Conservation (phyloP, 1,140 invertebrate species). For the Plutomurus gul region DNA sequence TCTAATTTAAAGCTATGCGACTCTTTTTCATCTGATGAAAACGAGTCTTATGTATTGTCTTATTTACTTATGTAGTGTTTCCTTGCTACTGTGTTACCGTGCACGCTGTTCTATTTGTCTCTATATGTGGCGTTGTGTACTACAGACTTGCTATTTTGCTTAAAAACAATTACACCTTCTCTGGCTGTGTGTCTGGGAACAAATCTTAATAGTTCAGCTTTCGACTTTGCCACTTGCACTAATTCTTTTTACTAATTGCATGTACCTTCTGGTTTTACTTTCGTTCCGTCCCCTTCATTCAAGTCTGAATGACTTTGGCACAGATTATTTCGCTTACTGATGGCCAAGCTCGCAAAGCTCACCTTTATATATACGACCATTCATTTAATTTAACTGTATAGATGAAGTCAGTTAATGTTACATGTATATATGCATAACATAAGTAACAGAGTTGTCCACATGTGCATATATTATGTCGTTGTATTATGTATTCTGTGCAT, state of each 20-base stretch:
- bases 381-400: neutral
- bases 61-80: neutral
- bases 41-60: neutral
- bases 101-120: neutral
- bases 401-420: no score
- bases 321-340: conserved; percentile 10
- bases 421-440: no score
- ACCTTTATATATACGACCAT: conserved; percentile 7
- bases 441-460: no score
- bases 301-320: conserved; percentile 19
- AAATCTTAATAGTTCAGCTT: conserved; percentile 17
- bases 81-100: neutral
- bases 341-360: conserved; percentile 9
- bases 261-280: conserved; percentile 20
- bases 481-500: no score
- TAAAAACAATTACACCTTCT: neutral
- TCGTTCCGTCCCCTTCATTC: conserved; percentile 23
- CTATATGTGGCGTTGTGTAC: neutral
- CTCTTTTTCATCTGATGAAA: neutral
- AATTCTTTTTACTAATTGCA: conserved; percentile 22
- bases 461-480: no score
- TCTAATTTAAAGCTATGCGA: neutral
- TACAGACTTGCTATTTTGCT: neutral
- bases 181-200: neutral
- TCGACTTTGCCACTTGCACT: conserved; percentile 5